phyloP scores from a whole-genome alignment of 2,113 vertebrate species.

The Hemiscyllium ocellatum region DNA sequence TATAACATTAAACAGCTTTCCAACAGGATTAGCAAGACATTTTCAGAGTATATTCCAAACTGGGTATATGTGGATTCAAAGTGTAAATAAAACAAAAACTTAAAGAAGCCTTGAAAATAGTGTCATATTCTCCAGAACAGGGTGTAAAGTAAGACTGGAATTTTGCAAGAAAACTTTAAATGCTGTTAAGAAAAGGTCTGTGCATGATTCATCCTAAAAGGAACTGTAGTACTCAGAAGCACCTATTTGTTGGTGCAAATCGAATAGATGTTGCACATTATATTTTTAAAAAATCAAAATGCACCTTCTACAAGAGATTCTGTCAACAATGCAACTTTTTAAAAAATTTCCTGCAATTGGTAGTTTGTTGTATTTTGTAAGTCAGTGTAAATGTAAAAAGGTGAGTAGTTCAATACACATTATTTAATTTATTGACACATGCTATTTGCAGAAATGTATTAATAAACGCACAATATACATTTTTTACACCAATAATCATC shows the following conservation, averaged over 20 bases:
- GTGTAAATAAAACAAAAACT: not conserved
- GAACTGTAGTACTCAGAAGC: not conserved
- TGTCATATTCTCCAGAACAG: not conserved
- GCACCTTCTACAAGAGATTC: not conserved
- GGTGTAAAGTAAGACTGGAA: not conserved
- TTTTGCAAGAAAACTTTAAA: not conserved
- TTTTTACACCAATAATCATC: not conserved
- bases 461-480: slow-evolving; percentile 11
- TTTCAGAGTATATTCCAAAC: not conserved
- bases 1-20: not conserved
- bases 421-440: not conserved
- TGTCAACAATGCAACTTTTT: not conserved
- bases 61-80: not conserved
- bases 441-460: not conserved
- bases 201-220: not conserved
- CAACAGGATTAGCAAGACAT: not conserved
- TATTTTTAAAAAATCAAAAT: too few species aligned
- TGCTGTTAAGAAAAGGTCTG: not conserved
- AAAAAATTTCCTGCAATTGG: not conserved
- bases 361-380: not conserved
- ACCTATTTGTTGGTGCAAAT: not conserved
- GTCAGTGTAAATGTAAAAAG: not conserved
- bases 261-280: not conserved
- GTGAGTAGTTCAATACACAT: not conserved
- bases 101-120: not conserved